Percentiles rank a stretch among this genome's conserved stretches.
phyloP scores from a whole-genome alignment of 2,888 invertebrate genomes.

The Rhaphigaster nebulosa region DNA sequence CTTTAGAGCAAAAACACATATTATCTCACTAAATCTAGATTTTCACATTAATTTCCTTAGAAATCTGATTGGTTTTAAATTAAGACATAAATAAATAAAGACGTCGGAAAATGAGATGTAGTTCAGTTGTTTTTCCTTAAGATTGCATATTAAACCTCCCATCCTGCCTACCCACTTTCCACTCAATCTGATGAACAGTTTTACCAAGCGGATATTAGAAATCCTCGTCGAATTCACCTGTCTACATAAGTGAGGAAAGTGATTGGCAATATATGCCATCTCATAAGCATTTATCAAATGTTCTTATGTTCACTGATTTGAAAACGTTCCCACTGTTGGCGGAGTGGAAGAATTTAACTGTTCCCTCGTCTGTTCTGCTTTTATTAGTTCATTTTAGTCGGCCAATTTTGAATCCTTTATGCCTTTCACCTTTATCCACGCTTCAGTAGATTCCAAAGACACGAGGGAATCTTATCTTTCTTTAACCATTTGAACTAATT shows the following conservation, averaged over 20 bases:
- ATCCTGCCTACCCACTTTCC: background rate
- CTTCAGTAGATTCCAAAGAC: background rate
- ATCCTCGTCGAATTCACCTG: background rate
- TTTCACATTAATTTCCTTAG: background rate
- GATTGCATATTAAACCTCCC: background rate
- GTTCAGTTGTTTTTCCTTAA: background rate
- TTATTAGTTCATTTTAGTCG: background rate
- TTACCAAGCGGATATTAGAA: conserved; percentile 23
- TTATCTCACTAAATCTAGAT: no score
- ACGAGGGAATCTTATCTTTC: background rate
- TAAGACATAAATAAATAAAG: background rate
- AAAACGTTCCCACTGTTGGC: background rate
- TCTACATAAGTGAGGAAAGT: background rate
- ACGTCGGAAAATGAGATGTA: background rate
- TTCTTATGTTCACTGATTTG: background rate
- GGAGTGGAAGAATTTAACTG: conserved; percentile 18
- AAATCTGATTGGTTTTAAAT: background rate
- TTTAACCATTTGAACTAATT: background rate
- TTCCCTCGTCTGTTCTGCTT: background rate
- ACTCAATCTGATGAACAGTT: background rate
- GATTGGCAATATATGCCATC: background rate
- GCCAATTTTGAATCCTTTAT: background rate
- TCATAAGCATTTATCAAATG: background rate
- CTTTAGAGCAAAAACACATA: no score
- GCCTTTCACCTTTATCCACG: background rate